Base-by-base conservation (phyloP, 2,888 invertebrate species). In the Oscheius sp. region DNA sequence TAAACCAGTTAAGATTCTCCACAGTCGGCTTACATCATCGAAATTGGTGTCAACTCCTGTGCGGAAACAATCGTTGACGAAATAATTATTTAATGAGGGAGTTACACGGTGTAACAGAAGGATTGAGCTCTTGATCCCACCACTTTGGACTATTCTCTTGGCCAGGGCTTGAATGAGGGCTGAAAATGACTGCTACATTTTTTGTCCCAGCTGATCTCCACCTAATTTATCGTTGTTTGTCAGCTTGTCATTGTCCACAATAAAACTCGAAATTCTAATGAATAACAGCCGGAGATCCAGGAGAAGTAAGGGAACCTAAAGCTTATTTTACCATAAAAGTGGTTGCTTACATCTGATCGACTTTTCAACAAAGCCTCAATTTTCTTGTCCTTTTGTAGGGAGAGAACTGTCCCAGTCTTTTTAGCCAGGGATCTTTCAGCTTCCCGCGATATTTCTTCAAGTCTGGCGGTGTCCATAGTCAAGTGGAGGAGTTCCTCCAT, bases 271-370 rank as follows among this genome's bases (percentile, higher is more conserved):
- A 1, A 70, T 16, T 16, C 70, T 35, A 27, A 70, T 25, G 27
- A 59, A 59, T 6, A 70, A 58, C 1, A 59, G 53, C 1, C 59
- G 58, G 16, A 29, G 41, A 27, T 70, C 70, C 46, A 43, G 46
- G 2, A 70, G 13, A 23, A 70, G 70, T 9, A 70, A 18, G 7
- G 70, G 46, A 16, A 69, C 52, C 66, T 66, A 49, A 23, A 66
- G 21, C 3, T 18, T 18, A 23, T 21, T 27, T n/a, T n/a, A n/a
- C n/a, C n/a, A n/a, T n/a, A n/a, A n/a, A n/a, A n/a, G n/a, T n/a
- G n/a, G n/a, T n/a, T 2, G 13, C 49, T 49, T 3, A 49, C 27
- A 29, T 58, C 58, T 1, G 58, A 25, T 25, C 58, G 58, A 13
- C 29, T 25, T n/a, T 23, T 58, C 29, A 58, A n/a, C 35, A 35